A percentile compares a stretch with the other conserved stretches of the same genome.
Evolutionary conservation across 2,888 invertebrate genomes (phyloP).

Genomic region (Sceliomorpha sp.): DNA sequence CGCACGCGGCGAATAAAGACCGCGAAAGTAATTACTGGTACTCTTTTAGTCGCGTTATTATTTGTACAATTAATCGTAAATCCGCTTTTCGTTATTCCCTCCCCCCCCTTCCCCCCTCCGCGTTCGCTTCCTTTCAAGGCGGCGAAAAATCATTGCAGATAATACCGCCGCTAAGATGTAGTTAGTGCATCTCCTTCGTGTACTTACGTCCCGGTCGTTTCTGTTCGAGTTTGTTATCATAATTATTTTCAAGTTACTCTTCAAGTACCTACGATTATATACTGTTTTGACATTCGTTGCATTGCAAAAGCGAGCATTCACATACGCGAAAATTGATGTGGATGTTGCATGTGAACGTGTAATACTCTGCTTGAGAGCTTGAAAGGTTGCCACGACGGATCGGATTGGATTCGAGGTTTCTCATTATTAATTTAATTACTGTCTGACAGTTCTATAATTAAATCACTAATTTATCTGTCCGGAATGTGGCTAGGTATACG

Average conservation of each 20-base stretch:
- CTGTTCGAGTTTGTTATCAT: conserved; percentile 15
- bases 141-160: too few relatives aligned
- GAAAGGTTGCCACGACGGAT: conserved; percentile 73
- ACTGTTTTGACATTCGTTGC: conserved; percentile 36
- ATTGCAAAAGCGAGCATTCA: conserved; percentile 25
- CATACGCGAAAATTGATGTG: conserved; percentile 49
- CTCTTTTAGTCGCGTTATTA: too few relatives aligned
- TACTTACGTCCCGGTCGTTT: conserved; percentile 4
- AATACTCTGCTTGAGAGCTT: conserved; percentile 56
- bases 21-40: too few relatives aligned
- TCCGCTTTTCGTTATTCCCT: too few relatives aligned
- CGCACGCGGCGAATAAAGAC: too few relatives aligned
- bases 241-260: not conserved
- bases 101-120: not conserved
- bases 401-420: conserved; percentile 74
- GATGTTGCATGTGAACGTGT: conserved; percentile 51
- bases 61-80: too few relatives aligned
- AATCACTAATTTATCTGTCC: conserved; percentile 79
- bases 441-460: conserved; percentile 79
- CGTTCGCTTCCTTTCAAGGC: not conserved
- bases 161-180: too few relatives aligned
- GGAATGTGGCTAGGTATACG: conserved; percentile 67
- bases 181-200: not conserved
- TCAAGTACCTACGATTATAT: conserved; percentile 6
- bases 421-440: conserved; percentile 80